Evolutionary conservation across 2,888 invertebrate genomes (phyloP), one percentile per base, ranked within the genome.

Genomic region (Papilio gigon): DNA sequence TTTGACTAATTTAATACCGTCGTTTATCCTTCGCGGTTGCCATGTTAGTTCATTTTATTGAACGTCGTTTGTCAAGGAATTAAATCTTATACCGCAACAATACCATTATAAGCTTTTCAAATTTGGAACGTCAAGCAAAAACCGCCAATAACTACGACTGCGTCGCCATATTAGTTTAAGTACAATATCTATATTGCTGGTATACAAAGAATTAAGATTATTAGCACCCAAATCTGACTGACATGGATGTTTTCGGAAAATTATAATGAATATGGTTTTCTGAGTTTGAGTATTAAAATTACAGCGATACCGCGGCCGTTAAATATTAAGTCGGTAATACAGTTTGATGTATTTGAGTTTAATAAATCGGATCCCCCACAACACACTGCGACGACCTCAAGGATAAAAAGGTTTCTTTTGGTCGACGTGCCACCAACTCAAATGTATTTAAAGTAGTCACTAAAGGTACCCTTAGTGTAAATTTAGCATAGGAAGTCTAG

Each of bases 31-130:
- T 62, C 62, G 35, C 20, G 20, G 68, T 47, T 64, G 66, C 56
- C 40, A 71, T 71, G 53, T 70, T 69, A 63, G 40, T 50, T 35
- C 60, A 67, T 37, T 65, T 68, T 65, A 27, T 64, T 58, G 58
- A 40, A 62, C 65, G 73, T 75, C 78, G 79, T 85, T 80, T 78
- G 71, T 82, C 78, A 81, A 69, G 77, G 79, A 79, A 81, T 84
- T 82, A 80, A 80, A 78, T 78, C 72, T 78, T 78, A 80, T 76
- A 71, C 76, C 74, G 62, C 64, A 70, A 67, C 71, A 73, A 75
- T 76, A 72, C 67, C 60, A 68, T 73, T 71, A 76, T 78, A 75
- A 78, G 75, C 74, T 78, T 74, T 75, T 76, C 74, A 25, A 44
- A 27, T 62, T 37, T 64, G 25, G 60, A 61, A 60, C 60, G 30